These are phyloP conservation scores for Rutpela maculata DNA, from an alignment of 2,888 invertebrate species.

Conservation along the genomic window DNA sequence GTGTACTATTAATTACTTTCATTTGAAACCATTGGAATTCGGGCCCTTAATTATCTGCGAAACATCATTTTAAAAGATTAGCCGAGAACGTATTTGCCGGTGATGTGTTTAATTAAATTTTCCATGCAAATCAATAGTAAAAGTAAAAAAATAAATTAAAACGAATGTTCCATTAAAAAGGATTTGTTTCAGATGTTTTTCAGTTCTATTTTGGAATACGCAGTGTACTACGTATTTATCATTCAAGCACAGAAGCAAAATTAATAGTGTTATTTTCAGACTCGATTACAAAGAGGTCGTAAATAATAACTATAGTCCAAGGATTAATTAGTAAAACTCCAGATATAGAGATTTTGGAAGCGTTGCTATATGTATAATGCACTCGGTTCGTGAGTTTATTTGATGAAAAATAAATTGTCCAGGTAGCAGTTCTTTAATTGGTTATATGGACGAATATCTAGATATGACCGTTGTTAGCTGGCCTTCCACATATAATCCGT, in stretches of 20 bases:
- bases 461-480: no score
- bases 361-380: background rate
- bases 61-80: slow-evolving; percentile 17
- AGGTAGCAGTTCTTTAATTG: background rate
- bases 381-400: background rate
- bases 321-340: background rate
- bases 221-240: background rate
- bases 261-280: background rate
- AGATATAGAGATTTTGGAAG: background rate
- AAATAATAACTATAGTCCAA: background rate
- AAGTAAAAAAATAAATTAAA: slow-evolving; percentile 5
- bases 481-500: no score
- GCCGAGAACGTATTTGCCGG: slow-evolving; percentile 8
- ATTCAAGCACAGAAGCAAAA: background rate
- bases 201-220: background rate
- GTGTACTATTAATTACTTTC: slow-evolving; percentile 6
- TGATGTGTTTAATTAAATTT: slow-evolving; percentile 32
- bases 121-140: background rate
- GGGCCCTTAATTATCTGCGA: slow-evolving; percentile 11
- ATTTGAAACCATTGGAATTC: slow-evolving; percentile 12
- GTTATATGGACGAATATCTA: background rate
- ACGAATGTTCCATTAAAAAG: background rate
- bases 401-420: background rate
- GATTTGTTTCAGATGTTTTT: background rate
- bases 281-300: background rate